phyloP scores from a whole-genome alignment of 2,888 invertebrate species.

The Noctua fimbriata region DNA sequence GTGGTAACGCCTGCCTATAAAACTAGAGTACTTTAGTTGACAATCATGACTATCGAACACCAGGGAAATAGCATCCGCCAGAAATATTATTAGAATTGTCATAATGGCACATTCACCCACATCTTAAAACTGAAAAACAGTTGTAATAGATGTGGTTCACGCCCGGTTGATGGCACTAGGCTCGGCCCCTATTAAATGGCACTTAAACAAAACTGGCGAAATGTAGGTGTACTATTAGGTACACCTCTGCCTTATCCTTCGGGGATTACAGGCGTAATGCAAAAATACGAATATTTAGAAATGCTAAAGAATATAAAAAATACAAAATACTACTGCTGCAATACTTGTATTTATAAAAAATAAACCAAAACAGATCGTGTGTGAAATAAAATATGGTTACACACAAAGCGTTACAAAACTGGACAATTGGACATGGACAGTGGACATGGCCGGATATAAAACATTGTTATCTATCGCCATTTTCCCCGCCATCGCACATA shows the following conservation, averaged over 20 bases:
- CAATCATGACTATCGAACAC: neutral
- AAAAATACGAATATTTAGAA: neutral
- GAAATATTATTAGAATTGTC: neutral
- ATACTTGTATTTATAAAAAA: neutral
- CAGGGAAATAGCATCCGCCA: neutral
- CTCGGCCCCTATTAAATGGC: too few relatives aligned
- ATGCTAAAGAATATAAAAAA: neutral
- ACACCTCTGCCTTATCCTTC: too few relatives aligned
- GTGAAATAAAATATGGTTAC: constrained; percentile 29
- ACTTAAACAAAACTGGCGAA: too few relatives aligned
- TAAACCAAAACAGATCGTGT: neutral
- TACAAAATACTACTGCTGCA: too few relatives aligned
- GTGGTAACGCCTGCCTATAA: too few relatives aligned
- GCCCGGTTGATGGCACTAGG: too few relatives aligned
- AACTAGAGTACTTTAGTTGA: neutral
- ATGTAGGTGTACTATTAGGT: too few relatives aligned
- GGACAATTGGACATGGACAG: constrained; percentile 18
- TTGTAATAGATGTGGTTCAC: neutral
- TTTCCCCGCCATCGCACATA: constrained; percentile 42
- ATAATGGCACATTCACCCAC: neutral
- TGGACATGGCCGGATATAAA: constrained; percentile 28
- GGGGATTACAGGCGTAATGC: too few relatives aligned
- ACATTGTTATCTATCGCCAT: constrained; percentile 50
- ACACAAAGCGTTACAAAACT: neutral
- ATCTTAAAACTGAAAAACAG: neutral